Base-by-base conservation (phyloP, 2,888 invertebrate species). In the Adineta ricciae region DNA sequence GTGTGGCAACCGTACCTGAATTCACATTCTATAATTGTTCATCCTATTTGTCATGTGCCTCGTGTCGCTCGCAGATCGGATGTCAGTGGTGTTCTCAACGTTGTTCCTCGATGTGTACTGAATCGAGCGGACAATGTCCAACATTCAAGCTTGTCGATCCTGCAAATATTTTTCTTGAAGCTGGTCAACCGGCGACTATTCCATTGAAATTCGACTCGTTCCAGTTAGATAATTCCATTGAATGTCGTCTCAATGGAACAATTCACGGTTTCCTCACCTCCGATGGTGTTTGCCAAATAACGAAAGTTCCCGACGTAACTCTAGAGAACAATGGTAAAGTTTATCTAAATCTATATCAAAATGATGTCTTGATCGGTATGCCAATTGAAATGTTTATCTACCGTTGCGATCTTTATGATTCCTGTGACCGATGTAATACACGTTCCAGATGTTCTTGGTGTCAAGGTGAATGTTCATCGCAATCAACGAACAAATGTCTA, bases 1-100 rank as follows among this genome's bases (percentile, higher is more conserved):
- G 41, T 14, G 41, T 78, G 14, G 78, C 78, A 11, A 78, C 78
- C 11, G 41, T 78, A 78, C 14, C 78, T 3, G 41, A 78, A 24
- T 78, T 78, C 41, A 38, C 38, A 41, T 78, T 78, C 4, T 78
- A 78, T 19, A 78, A 78, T 78, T 78, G 78, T 78, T 78, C 78
- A 38, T 41, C 38, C 1, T 78, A 41, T 78, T 21, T 9, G 11
- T 78, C 78, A n/a, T 78, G 78, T 78, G 24, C 41, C 1, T 41
- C 24, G n/a, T 78, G 78, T 41, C 78, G 41, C 24, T 8, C 38
- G 9, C 24, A 41, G n/a, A n/a, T 38, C 2, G 41, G 78, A 41
- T 78, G 78, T 78, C 78, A 78, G 41, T 78, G 78, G 78, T 78
- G 78, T 78, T 41, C 78, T 11, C 24, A 78, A 41, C 41, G 41